phyloP scores from a whole-genome alignment of 2,113 vertebrate species.

The Rynchops niger region DNA sequence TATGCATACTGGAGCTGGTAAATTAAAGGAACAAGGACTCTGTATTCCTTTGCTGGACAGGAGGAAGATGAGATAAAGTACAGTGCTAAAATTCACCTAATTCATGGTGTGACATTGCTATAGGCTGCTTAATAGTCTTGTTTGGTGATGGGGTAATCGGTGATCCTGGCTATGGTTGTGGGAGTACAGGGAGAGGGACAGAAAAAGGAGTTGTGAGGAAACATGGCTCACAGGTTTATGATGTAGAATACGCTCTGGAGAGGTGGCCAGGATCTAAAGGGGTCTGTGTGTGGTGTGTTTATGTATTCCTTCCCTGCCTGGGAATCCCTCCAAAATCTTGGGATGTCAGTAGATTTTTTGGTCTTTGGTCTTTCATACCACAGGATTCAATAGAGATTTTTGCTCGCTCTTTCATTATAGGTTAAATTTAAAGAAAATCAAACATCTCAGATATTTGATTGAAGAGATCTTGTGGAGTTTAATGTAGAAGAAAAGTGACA shows the following conservation, averaged over 20 bases:
- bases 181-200: neutral
- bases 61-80: neutral
- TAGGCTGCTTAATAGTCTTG: neutral
- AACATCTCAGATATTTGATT: neutral
- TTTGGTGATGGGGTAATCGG: neutral
- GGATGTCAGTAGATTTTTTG: neutral
- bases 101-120: neutral
- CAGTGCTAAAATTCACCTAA: neutral
- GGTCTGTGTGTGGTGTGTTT: neutral
- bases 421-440: neutral
- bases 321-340: neutral
- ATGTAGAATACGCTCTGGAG: fast-evolving
- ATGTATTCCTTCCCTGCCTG: neutral
- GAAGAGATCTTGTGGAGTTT: neutral
- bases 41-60: neutral
- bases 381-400: neutral
- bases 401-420: neutral
- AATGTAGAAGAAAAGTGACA: neutral
- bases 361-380: fast-evolving
- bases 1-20: neutral
- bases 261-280: neutral
- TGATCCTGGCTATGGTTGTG: fast-evolving
- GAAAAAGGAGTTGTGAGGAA: neutral
- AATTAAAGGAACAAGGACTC: neutral
- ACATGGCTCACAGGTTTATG: neutral